Evolutionary conservation across 1,140 invertebrate species (phyloP), one percentile per base, ranked within the genome.

Genomic region (Arctopsyche grandis): DNA sequence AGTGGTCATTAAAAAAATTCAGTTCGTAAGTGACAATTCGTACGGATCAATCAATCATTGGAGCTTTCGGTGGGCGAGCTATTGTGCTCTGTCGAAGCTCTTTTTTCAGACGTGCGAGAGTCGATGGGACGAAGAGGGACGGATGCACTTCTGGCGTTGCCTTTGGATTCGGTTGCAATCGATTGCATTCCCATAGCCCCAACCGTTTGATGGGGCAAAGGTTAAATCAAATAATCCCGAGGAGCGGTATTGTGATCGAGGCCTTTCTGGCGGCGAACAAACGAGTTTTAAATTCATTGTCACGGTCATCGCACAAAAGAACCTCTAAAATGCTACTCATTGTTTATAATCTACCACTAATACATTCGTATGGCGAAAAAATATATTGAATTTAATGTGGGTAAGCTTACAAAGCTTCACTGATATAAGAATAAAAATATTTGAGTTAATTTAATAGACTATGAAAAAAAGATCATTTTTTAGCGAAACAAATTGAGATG

Each of bases 221-320:
- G 81, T 82, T 80, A 80, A 82, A 80, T 82, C 70, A 76, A 80
- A 82, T 82, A 79, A 82, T 82, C 76, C 76, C 60, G 74, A 82
- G 44, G 10, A 24, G 52, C 66, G 26, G 73, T 78, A 78, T 80
- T 82, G 76, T 82, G 44, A 56, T 66, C 38, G 76, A n/a, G 48
- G 60, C 70, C 77, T 38, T 75, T 75, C 46, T 44, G 38, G 43
- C 29, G 56, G 44, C 75, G 77, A 81, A 79, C 80, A 81, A 81
- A 81, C 69, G 66, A 73, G 77, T 73, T 81, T 80, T 75, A 81
- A 81, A 75, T 81, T 77, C 52, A 63, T 71, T 38, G 56, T 70
- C 52, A 60, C 43, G 52, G 46, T 58, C 24, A 74, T 14, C 14
- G 71, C 19, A 66, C 24, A 66, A 60, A 60, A 60, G 21, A 21